Evolutionary conservation across 2,888 invertebrate species (phyloP).

Genomic region (Cephus sareptanus): DNA sequence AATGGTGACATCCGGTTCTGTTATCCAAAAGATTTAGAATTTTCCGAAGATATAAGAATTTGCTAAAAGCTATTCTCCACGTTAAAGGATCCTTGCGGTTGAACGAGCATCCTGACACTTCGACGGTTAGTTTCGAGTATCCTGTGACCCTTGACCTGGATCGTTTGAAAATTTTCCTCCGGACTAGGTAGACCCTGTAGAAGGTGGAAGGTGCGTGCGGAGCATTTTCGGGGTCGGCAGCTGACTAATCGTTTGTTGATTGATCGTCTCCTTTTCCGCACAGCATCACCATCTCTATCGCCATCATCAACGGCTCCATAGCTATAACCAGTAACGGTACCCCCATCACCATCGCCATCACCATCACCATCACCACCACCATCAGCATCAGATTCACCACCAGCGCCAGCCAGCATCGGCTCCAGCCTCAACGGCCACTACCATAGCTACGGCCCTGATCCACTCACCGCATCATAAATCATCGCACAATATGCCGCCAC

Average conservation of each 20-base stretch:
- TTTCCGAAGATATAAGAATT: no score
- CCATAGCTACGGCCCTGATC: slow-evolving; percentile 3
- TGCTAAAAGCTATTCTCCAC: no score
- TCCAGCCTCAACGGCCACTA: background rate
- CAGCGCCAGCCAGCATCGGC: background rate
- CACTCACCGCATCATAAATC: slow-evolving; percentile 34
- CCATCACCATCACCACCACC: background rate
- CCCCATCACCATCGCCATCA: background rate
- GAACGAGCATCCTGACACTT: background rate
- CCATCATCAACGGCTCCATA: background rate
- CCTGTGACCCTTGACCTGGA: background rate
- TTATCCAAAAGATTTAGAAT: background rate
- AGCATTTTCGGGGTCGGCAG: slow-evolving; percentile 3
- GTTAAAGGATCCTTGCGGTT: no score
- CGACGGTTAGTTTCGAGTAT: background rate
- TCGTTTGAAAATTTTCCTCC: background rate
- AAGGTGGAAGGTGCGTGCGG: slow-evolving; percentile 1
- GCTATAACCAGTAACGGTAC: background rate
- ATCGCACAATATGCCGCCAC: slow-evolving; percentile 32
- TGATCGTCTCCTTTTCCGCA: slow-evolving; percentile 16
- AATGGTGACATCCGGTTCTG: background rate
- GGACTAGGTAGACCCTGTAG: background rate
- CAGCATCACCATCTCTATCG: slow-evolving; percentile 1
- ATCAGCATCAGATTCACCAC: background rate
- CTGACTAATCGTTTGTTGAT: slow-evolving; percentile 18